Conservation (phyloP, 2,888 invertebrate genomes). For the Apamea crenata region DNA sequence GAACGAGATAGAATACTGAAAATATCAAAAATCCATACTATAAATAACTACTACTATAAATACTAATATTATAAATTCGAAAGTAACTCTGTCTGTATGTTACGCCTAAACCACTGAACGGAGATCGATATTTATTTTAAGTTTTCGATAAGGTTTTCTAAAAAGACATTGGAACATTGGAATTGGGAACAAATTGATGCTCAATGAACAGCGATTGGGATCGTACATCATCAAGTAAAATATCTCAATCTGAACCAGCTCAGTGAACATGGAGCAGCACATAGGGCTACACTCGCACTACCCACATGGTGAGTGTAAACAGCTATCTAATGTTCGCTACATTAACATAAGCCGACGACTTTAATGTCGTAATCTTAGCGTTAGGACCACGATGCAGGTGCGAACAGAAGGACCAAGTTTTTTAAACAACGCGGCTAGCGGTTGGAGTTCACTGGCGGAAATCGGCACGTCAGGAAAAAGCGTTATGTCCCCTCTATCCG, state of each 20-base stretch:
- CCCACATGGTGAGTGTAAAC: slow-evolving; percentile 57
- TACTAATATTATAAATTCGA: neutral
- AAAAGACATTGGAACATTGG: neutral
- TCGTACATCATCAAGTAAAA: slow-evolving; percentile 17
- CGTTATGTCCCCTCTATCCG: neutral
- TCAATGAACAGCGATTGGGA: neutral
- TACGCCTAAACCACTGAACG: no score
- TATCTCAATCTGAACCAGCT: slow-evolving; percentile 32
- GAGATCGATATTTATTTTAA: no score
- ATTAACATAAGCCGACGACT: slow-evolving; percentile 62
- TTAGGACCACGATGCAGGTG: neutral
- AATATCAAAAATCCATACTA: neutral
- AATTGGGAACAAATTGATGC: neutral
- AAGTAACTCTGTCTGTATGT: no score
- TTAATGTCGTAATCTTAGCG: slow-evolving; percentile 48
- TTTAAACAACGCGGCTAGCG: neutral
- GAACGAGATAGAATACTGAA: neutral
- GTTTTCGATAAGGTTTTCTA: neutral
- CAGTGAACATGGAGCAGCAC: neutral
- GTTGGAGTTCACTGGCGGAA: neutral
- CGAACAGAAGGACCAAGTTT: slow-evolving; percentile 30
- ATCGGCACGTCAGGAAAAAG: neutral
- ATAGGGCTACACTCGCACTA: neutral
- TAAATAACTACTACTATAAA: no score
- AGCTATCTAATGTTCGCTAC: slow-evolving; percentile 56